A percentile compares a stretch with the other conserved stretches of the same genome.
Conservation (phyloP, 2,113 vertebrate species). For the Burhinus bistriatus region DNA sequence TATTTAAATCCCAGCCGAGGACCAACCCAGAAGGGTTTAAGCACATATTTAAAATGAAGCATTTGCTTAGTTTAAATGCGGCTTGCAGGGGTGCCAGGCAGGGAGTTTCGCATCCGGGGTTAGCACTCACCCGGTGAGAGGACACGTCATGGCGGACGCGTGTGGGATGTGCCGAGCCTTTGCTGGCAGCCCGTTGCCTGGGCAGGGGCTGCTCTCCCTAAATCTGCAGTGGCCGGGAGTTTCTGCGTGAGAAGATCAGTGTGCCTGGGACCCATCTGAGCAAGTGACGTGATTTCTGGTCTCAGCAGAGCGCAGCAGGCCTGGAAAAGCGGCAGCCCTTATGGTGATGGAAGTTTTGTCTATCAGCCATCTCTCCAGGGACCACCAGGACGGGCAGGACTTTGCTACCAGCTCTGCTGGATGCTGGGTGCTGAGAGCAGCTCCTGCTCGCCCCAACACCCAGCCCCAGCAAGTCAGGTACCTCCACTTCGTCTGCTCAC, state of each 20-base stretch:
- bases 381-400: not conserved
- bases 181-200: not conserved
- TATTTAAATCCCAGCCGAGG: not conserved
- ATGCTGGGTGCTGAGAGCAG: not conserved
- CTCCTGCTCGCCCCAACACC: not conserved
- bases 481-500: not conserved
- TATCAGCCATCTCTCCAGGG: fast-evolving
- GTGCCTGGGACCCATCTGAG: fast-evolving
- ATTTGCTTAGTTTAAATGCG: not conserved
- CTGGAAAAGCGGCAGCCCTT: not conserved
- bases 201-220: not conserved
- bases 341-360: not conserved
- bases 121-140: not conserved
- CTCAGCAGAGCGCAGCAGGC: fast-evolving
- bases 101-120: fast-evolving
- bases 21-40: not conserved
- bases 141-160: fast-evolving
- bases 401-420: not conserved
- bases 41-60: not conserved
- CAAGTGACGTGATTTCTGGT: not conserved
- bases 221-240: fast-evolving
- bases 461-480: not conserved
- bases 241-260: not conserved
- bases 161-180: not conserved
- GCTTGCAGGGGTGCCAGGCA: not conserved